A percentile compares a stretch with the other conserved stretches of the same genome.
Evolutionary conservation across 2,113 vertebrate genomes (phyloP).

Genomic region (Emydocephalus ijimae): DNA sequence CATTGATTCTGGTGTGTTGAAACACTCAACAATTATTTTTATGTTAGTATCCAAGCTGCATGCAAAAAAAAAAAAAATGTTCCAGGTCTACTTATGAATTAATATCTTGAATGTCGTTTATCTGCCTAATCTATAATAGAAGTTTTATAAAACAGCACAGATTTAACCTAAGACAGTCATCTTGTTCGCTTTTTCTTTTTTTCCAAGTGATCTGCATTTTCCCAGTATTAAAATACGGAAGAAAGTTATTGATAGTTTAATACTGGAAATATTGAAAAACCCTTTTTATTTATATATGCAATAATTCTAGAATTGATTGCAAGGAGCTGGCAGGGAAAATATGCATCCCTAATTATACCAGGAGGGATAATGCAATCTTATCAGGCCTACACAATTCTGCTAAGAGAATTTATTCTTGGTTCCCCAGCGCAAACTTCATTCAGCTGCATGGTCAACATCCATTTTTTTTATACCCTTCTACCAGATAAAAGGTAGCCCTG

Average conservation of each 20-base stretch:
- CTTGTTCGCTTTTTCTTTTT: not conserved
- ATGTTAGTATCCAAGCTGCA: not conserved
- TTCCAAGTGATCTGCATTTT: not conserved
- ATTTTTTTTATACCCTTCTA: constrained; percentile 53
- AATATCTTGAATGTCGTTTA: not conserved
- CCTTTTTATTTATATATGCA: constrained; percentile 39
- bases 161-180: constrained; percentile 8
- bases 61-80: not conserved
- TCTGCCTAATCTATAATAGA: not conserved
- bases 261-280: constrained; percentile 38
- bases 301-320: constrained; percentile 44
- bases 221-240: constrained; percentile 37
- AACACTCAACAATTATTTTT: not conserved
- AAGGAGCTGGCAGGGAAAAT: constrained; percentile 46
- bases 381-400: constrained; percentile 33
- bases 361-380: constrained; percentile 36
- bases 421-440: constrained; percentile 38
- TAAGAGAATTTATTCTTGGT: constrained; percentile 46
- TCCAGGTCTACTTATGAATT: not conserved
- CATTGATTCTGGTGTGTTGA: not conserved
- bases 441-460: constrained; percentile 43
- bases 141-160: not conserved
- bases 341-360: constrained; percentile 54
- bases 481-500: constrained; percentile 45
- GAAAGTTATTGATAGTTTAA: not conserved